A percentile compares a stretch with the other conserved stretches of the same genome.
These are phyloP conservation scores for Spizaetus ornatus DNA, from an alignment of 2,113 vertebrate species.

Conservation along the genomic window DNA sequence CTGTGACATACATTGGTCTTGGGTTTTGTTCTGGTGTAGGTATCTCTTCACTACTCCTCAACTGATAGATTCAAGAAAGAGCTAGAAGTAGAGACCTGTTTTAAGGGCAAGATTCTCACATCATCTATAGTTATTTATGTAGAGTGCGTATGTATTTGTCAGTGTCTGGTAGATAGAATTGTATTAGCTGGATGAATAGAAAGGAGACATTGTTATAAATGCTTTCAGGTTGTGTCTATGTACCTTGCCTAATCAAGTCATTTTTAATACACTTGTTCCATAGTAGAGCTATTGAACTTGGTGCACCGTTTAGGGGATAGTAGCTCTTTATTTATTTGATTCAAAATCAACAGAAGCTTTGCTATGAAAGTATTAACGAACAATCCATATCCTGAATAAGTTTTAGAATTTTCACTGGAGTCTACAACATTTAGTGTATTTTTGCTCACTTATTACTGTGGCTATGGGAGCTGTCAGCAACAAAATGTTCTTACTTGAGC, in stretches of 20 bases:
- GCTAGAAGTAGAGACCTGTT: not conserved
- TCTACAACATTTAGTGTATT: not conserved
- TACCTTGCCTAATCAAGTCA: not conserved
- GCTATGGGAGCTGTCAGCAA: not conserved
- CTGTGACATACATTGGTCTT: not conserved
- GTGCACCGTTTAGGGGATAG: fast-evolving
- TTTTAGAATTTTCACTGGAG: not conserved
- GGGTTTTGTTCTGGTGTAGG: not conserved
- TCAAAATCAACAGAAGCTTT: not conserved
- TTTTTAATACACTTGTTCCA: not conserved
- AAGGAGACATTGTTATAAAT: not conserved
- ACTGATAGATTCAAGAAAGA: not conserved
- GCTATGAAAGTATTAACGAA: not conserved
- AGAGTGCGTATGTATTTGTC: not conserved
- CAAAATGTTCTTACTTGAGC: not conserved
- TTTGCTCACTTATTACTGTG: not conserved
- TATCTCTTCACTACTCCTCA: not conserved
- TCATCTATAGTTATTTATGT: not conserved
- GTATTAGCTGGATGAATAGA: not conserved
- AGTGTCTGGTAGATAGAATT: not conserved
- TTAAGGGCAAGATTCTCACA: not conserved
- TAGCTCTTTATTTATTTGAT: not conserved
- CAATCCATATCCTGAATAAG: not conserved
- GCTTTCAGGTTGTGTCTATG: not conserved
- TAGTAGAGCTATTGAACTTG: not conserved